Percentiles rank a stretch among this genome's conserved stretches.
These are phyloP conservation scores for Astropecten irregularis DNA, from an alignment of 53 echinoderm and acorn worm genomes.

Conservation along the genomic window DNA sequence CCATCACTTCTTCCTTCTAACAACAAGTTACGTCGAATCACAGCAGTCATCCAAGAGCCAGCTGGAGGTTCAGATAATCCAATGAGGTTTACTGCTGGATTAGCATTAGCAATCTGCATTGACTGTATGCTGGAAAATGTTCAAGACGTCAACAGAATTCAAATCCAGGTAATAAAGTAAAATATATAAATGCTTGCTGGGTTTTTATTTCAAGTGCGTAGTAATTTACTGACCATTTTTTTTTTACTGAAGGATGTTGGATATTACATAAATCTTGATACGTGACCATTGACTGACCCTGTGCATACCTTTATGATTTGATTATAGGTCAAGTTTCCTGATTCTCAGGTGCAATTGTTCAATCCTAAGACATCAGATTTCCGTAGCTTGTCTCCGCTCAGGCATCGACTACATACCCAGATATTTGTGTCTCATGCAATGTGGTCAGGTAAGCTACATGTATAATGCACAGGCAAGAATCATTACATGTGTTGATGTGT, in stretches of 20 bases:
- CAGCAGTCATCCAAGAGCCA: constrained; percentile 75
- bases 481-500: no score
- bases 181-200: no score
- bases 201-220: no score
- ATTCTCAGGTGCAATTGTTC: constrained; percentile 79
- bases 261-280: no score
- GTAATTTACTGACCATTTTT: no score
- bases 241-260: no score
- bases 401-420: constrained; percentile 78
- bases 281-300: no score
- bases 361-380: constrained; percentile 88
- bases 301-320: background rate
- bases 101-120: constrained; percentile 69
- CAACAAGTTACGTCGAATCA: constrained; percentile 74
- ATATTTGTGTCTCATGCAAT: constrained; percentile 90
- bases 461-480: no score
- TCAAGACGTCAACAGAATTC: constrained; percentile 74
- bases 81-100: constrained; percentile 83
- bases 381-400: constrained; percentile 67
- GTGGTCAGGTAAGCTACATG: constrained; percentile 82
- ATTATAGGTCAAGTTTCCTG: constrained; percentile 88
- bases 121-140: constrained; percentile 84
- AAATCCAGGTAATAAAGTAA: constrained; percentile 79
- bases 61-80: constrained; percentile 94
- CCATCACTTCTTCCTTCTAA: constrained; percentile 77